Conservation (phyloP, 2,888 invertebrate genomes). For the Heliconius ethilla region DNA sequence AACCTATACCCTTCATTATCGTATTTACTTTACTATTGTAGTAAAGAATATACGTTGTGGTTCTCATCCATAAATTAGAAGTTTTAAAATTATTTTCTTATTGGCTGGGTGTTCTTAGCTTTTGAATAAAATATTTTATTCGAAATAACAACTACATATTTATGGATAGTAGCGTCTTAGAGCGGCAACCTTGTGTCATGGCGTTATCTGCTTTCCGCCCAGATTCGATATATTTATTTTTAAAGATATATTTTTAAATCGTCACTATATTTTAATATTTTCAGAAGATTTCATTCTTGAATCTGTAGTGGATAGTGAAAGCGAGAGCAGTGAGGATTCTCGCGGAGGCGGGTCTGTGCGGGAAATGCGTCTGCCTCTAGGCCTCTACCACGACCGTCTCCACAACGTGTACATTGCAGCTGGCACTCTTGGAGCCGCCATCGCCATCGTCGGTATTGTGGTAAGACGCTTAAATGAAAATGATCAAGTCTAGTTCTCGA, state of each 20-base stretch:
- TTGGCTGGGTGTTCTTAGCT: too few species aligned
- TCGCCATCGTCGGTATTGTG: constrained; percentile 87
- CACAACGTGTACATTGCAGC: constrained; percentile 91
- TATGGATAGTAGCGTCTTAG: not conserved
- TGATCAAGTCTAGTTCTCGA: too few species aligned
- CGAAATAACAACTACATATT: not conserved
- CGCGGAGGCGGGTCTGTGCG: constrained; percentile 68
- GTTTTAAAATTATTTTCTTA: too few species aligned
- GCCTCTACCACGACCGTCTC: constrained; percentile 83
- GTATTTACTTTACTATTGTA: too few species aligned
- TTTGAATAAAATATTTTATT: not conserved
- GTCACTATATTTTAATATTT: constrained; percentile 43
- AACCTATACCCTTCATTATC: too few species aligned
- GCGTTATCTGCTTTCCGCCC: not conserved
- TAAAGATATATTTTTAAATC: not conserved
- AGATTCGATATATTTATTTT: not conserved
- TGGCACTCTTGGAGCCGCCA: constrained; percentile 88
- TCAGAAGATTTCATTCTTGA: constrained; percentile 87
- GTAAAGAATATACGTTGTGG: too few species aligned
- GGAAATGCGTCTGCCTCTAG: constrained; percentile 81
- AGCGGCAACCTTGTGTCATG: not conserved
- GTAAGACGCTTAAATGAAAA: constrained; percentile 51
- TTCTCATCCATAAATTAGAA: too few species aligned
- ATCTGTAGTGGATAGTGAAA: constrained; percentile 79
- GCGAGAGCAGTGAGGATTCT: constrained; percentile 46